Base-by-base conservation (phyloP, 1,140 invertebrate species). In the Harlomillsia oculata region DNA sequence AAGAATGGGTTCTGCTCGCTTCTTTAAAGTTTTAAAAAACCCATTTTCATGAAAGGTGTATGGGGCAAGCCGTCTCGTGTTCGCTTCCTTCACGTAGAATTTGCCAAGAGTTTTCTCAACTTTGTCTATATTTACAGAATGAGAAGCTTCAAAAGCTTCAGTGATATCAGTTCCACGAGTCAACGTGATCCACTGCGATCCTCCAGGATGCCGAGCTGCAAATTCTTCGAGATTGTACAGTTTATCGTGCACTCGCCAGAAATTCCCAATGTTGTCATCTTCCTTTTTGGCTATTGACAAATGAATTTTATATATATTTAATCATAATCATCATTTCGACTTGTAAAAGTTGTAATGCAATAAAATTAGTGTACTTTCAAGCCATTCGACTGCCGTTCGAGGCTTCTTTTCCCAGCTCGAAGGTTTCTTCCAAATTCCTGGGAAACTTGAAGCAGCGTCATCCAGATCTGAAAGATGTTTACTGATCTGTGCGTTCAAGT, bases 111-210 rank as follows among this genome's bases (percentile, higher is more conserved):
- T 63, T 25, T 69, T 72, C 37, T 74, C 70, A 0, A 80, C 58
- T 30, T 39, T 11, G 13, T 69, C 21, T 2, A 53, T 6, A 44
- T 53, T 57, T 71, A 74, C 5, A 81, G 67, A 62, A 83, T 84
- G 70, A 80, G 80, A 4, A 66, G 66, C 53, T 71, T 85, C 81
- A 66, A 85, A 87, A 3, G 78, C 75, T 70, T 87, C 84, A 0
- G 84, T 87, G 29, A 87, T 84, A 63, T 87, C 85, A 0, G 78
- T 82, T 1, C 81, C 80, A 70, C 80, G 80, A 3, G 84, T 84
- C 3, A 82, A 51, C 50, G 74, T 66, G 5, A 90, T 68, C 85
- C 85, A 90, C 66, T 84, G 80, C 9, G 69, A 43, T 16, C 87
- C 87, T 30, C 87, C 88, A 13, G 87, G 87, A 76, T 91, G 88